Base-by-base conservation (phyloP, 1,140 invertebrate genomes). In the Apis florea region DNA sequence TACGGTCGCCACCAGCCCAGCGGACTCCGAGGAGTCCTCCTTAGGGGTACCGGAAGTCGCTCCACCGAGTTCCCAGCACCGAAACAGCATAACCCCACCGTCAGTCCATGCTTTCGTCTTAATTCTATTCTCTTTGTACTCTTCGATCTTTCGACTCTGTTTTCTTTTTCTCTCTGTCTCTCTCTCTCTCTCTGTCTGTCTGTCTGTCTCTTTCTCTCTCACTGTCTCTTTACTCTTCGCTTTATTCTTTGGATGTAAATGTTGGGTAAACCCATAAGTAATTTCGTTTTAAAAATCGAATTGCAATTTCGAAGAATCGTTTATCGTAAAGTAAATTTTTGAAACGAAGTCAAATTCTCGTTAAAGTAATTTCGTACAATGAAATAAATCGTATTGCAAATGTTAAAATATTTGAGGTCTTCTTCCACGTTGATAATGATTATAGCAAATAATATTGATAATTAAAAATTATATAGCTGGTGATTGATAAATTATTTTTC, bases 61-160 rank as follows among this genome's bases (percentile, higher is more conserved):
- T 85, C 87, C 90, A 77, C 88, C 91, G 78, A 92, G 83, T 85
- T 88, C 89, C 82, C 93, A 93, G 87, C 92, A 92, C 81, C 91
- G 93, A 90, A 93, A 94, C 93, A 94, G 92, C 92, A 92, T 93
- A 89, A 93, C 91, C 91, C 92, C 92, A 93, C 92, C 92, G 93
- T 94, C 91, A 92, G 93, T 93, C 89, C 91, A 90, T 91, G 88
- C 91, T 92, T 90, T 90, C 87, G 78, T 91, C 83, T 91, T 84
- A 84, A 75, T 78, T 24, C 13, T 78, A 31, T 64, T 31, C 51
- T 47, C 54, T 47, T 56, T 15, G 31, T 40, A 40, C 2, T 4
- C 31, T 40, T 40, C 31, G 31, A 40, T 19, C 11, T 26, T 59
- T 19, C 72, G 66, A 31, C 47, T 63, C 71, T 40, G 58, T 15